Base-by-base conservation (phyloP, 2,113 vertebrate species). In the Chionis minor region DNA sequence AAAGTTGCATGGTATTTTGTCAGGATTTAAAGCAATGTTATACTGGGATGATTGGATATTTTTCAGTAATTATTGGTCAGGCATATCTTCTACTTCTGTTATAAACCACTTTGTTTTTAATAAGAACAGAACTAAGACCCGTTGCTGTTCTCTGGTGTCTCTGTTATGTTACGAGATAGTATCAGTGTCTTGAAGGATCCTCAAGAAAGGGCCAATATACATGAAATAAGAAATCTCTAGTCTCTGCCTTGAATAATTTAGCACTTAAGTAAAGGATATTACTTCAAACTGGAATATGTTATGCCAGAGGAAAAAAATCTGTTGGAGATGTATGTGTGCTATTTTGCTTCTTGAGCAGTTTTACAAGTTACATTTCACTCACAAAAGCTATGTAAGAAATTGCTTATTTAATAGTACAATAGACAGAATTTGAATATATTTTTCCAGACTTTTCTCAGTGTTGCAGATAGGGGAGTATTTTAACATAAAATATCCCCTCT, bases 401-500 rank as follows among this genome's bases (percentile, higher is more conserved):
- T 38, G 6, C 35, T 91, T 87, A 6, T 93, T 80, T 86, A 90
- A 86, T 73, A 80, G 82, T 15, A 69, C 12, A 26, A 8, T 16
- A 72, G 58, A 42, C 10, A 81, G 30, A 49, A 62, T 70, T 73
- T 58, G 70, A 28, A 70, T 44, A 45, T 52, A 56, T 66, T 90
- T 94, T 80, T 38, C 6, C 40, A 44, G 8, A 59, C n/a, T 84
- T 88, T 91, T 90, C 9, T 79, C 24, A 28, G 7, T 52, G 11
- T 74, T 91, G 30, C 35, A 65, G 23, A 45, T 45, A 73, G 6
- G 24, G 28, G 82, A 93, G 33, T n/a, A 40, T 72, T 90, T 82
- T n/a, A 70, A 45, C 28, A 38, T 33, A 61, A 62, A 80, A 56
- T 23, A 80, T 51, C 21, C 10, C 9, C 58, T 12, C 0, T 0